Evolutionary conservation across 2,797 vertebrate species (phyloP), one percentile per base, ranked within the genome.

Genomic region (Martes flavigula): DNA sequence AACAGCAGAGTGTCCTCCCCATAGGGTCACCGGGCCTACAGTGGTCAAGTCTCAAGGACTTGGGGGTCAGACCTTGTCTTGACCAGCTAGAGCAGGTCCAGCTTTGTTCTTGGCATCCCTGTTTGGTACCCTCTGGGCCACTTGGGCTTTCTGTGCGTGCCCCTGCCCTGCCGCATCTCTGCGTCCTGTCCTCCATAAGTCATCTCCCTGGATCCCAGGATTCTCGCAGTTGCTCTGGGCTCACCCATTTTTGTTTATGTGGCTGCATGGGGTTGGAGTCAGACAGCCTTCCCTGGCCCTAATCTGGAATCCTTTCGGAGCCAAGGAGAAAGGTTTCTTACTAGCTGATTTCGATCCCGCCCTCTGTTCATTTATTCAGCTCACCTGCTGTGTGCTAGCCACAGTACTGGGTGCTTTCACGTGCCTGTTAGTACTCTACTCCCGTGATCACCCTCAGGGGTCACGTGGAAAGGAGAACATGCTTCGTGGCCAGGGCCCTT

Each of bases 341-440:
- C 14, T 38, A 38, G 46, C 27, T 35, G 38, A 6, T 5, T 23
- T 23, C 6, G 40, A 18, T 58, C 21, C 62, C 0, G 0, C 32
- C 75, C 32, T 91, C 35, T 14, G 64, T 46, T 35, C 20, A 0
- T 13, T 32, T 38, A 0, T 5, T 14, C 35, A 78, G 72, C n/a
- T 32, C 7, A 2, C 25, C 15, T 15, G 7, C 35, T 17, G 13
- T 3, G 5, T 3, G 30, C 73, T 38, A 10, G 79, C 32, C 84
- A 7, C 0, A 0, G 79, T 13, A 4, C 11, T 3, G 8, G 64
- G 25, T 32, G 54, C 58, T 1, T 27, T 38, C 40, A 7, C 0
- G 0, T 18, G 14, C 56, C 75, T 66, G 87, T 10, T 13, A 1
- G 40, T 7, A 27, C 58, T 17, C 6, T 2, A 14, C 62, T 70